Evolutionary conservation across 2,888 invertebrate species (phyloP), one percentile per base, ranked within the genome.

Genomic region (Furcula furcula): DNA sequence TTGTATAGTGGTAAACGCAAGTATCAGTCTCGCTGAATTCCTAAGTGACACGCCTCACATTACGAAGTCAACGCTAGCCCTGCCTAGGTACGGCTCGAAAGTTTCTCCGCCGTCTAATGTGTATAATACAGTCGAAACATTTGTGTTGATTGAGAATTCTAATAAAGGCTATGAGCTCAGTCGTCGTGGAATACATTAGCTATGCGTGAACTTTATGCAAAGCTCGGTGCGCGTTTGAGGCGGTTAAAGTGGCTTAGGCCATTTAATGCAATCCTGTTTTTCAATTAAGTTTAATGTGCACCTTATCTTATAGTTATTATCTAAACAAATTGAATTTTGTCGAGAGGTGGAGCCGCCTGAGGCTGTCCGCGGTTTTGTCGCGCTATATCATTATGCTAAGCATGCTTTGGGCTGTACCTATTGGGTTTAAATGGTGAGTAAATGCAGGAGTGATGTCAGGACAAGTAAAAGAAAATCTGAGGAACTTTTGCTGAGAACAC

Each of bases 101-200:
- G 71, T 73, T 63, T 66, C 67, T 63, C 59, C 56, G 50, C 47
- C 55, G 57, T 65, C 65, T 71, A 65, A 67, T 62, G 49, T 61
- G 62, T 73, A 67, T 65, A 67, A 63, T 72, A 66, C 61, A 65
- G 68, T 73, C 56, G 61, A 63, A 73, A 69, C 72, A 69, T 73
- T 70, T 71, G 64, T 69, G 67, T 68, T 65, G 72, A 74, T 78
- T 73, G 75, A 74, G 76, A 74, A 80, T 79, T 83, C 81, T 87
- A 86, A 78, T 84, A 80, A 56, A 78, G 74, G 71, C 74, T 76
- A 80, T 88, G 87, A 88, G 83, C 81, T 88, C 84, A 88, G 66
- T 65, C 59, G 61, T 76, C 85, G 84, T 86, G 86, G 85, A 77
- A 87, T 87, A 85, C 70, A 85, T 88, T 86, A 85, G 68, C 65